Conservation (phyloP, 1,140 invertebrate genomes). For the Bombus confusus region DNA sequence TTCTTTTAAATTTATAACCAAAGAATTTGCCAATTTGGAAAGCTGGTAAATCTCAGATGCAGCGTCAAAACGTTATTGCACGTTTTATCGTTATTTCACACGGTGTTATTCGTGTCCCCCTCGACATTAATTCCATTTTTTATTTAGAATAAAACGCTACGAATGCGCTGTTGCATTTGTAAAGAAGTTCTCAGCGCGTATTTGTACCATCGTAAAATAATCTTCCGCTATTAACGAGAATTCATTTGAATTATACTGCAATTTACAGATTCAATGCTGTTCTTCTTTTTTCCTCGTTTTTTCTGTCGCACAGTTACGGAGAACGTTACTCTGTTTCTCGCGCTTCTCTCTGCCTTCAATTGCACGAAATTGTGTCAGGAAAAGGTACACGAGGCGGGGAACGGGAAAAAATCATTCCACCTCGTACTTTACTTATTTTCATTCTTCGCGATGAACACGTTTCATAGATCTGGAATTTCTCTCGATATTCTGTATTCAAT, state of each 20-base stretch:
- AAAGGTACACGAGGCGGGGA: not conserved
- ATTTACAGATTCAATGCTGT: not conserved
- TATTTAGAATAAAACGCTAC: too few species aligned
- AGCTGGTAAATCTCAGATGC: constrained; percentile 49
- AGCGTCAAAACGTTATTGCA: constrained; percentile 52
- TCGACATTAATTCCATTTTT: not conserved
- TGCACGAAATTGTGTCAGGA: not conserved
- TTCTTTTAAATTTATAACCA: constrained; percentile 63
- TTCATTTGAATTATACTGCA: not conserved
- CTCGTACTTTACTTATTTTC: constrained; percentile 21
- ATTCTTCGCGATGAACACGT: not conserved
- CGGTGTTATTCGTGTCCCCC: not conserved
- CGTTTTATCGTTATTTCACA: constrained; percentile 18
- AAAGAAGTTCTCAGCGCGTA: not conserved
- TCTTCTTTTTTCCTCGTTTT: not conserved
- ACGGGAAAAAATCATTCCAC: constrained; percentile 3
- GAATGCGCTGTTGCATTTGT: not conserved
- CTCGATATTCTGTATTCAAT: not conserved
- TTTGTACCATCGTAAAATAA: not conserved
- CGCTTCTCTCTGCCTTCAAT: not conserved
- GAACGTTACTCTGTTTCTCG: not conserved
- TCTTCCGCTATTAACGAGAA: not conserved
- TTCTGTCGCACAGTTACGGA: not conserved
- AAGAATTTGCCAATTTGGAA: constrained; percentile 60
- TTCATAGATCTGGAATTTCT: not conserved